Base-by-base conservation (phyloP, 2,888 invertebrate species). In the Drosophila longiperda region DNA sequence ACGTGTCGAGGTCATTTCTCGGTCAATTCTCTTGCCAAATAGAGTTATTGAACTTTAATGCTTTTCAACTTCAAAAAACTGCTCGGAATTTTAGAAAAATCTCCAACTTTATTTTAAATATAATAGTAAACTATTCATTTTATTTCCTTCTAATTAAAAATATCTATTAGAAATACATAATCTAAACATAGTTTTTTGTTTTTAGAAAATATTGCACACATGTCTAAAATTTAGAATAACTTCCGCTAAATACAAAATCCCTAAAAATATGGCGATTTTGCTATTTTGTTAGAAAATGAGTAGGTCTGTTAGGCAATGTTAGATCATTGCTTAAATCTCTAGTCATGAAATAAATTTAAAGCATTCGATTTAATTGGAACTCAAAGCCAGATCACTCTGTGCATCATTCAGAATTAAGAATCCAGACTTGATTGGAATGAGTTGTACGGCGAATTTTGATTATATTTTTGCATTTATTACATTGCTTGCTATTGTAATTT, bases 391-490 rank as follows among this genome's bases (percentile, higher is more conserved):
- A 72, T 64, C 65, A 40, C 15, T 8, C 12, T 33, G 57, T 12
- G 42, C 20, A 52, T 20, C 45, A 58, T 34, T n/a, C 20, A 48
- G 59, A 55, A 73, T 60, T 36, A 20, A 23, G 60, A 36, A 45
- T 50, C 29, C 11, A 32, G 50, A n/a, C 11, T 50, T 17, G 50
- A 29, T 29, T 57, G 34, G 40, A 36, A 55, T 40, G 33, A 29
- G 40, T 17, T 57, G 33, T 49, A 32, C 58, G 64, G 38, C 17
- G 36, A 52, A 58, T 73, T 66, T 73, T 82, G 79, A 70, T 82
- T 82, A 67, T 83, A 38, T 69, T 84, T 23, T 69, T 80, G 82
- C 74, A 84, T 82, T 82, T 77, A 64, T 76, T 64, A 74, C 49
- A 69, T 42, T 55, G 59, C 57, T 33, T 79, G 64, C 11, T 49